Base-by-base conservation (phyloP, 2,113 vertebrate genomes). In the Panthera leo region DNA sequence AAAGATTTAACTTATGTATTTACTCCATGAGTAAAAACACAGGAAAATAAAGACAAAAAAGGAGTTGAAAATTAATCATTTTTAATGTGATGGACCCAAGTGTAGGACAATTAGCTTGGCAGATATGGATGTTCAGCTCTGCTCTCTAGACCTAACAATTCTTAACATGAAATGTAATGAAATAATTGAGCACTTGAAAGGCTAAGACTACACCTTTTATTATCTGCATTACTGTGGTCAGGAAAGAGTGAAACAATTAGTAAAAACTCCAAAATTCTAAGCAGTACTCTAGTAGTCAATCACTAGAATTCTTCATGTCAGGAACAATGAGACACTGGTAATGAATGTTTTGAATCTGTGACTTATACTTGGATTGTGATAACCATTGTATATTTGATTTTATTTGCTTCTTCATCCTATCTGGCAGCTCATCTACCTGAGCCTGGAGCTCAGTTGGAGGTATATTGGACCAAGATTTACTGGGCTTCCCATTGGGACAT, bases 251-350 rank as follows among this genome's bases (percentile, higher is more conserved):
- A 89, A 78, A 12, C 16, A 68, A 71, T 85, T 42, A 19, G 34
- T 87, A 83, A 95, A 31, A 93, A 85, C 18, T 90, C 4, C 53
- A 78, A 63, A 94, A 67, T 63, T 93, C 10, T 89, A 89, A 93
- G 21, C 8, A 45, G 7, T 68, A 34, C 4, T 78, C 8, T 67
- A 68, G 3, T 63, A 67, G 42, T 85, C 42, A 88, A 34, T 79
- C 23, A 27, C 19, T 29, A 85, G 19, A 75, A 73, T 73, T 79
- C 39, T 85, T 88, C 31, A 71, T 13, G 10, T 84, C 18, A 34
- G 10, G 14, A 76, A 70, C 14, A 73, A 39, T 25, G 45, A 25
- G 34, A 39, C 45, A 16, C 19, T 63, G 5, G 8, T 53, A 85
- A 70, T 91, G 58, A 91, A 18, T 83, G 73, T 79, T 93, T 84